These are phyloP conservation scores for Podabrus alpinus DNA, from an alignment of 2,888 invertebrate genomes.

Conservation along the genomic window DNA sequence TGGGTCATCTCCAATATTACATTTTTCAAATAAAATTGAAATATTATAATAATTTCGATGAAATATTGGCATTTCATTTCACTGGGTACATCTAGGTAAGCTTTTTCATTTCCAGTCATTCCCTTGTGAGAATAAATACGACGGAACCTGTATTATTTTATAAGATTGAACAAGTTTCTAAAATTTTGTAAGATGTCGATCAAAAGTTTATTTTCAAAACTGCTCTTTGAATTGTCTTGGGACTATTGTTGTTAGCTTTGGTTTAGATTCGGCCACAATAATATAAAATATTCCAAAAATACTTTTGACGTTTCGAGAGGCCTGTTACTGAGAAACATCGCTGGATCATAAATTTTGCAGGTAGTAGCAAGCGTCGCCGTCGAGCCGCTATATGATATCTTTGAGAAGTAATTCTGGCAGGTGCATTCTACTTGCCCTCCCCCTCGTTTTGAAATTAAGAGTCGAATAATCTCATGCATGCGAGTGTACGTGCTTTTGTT, in stretches of 20 bases:
- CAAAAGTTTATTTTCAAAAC: not conserved
- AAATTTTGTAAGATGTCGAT: not conserved
- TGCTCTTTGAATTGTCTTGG: not conserved
- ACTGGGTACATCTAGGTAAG: not conserved
- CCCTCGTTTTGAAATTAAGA: no score
- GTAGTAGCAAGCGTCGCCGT: no score
- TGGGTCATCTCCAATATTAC: no score
- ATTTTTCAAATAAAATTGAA: not conserved
- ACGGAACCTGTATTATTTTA: not conserved
- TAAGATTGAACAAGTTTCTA: not conserved
- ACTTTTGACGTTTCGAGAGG: no score
- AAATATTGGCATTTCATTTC: not conserved
- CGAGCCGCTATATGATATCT: no score
- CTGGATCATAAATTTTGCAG: no score
- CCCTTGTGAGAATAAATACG: not conserved
- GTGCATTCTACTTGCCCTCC: no score
- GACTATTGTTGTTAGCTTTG: not conserved
- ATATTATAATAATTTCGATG: not conserved
- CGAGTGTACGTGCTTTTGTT: no score
- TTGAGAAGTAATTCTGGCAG: no score
- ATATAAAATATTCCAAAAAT: no score
- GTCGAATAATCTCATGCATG: no score
- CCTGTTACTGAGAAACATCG: no score
- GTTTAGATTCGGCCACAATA: not conserved
- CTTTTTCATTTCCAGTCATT: not conserved